Percentiles rank a stretch among this genome's conserved stretches.
These are phyloP conservation scores for Diloba caeruleocephala DNA, from an alignment of 2,888 invertebrate genomes.

Conservation along the genomic window DNA sequence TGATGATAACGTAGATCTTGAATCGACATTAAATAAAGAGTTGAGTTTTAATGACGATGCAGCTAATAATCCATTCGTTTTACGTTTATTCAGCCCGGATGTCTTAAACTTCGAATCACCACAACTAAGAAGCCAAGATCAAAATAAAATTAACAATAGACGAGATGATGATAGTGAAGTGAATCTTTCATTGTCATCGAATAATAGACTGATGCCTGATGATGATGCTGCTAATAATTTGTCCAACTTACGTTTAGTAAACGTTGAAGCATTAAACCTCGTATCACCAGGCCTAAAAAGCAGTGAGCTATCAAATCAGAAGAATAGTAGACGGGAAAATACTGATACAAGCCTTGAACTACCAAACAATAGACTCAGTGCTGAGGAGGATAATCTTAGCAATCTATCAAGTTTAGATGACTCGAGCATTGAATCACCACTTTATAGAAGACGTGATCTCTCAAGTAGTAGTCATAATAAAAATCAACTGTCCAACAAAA, in stretches of 20 bases:
- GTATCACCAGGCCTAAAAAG: slow-evolving; percentile 11
- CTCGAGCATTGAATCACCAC: slow-evolving; percentile 1
- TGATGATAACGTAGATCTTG: background rate
- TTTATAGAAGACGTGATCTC: background rate
- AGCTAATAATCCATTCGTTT: background rate
- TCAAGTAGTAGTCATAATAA: background rate
- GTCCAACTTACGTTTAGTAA: slow-evolving; percentile 5
- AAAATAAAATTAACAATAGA: slow-evolving; percentile 1
- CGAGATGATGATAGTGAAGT: background rate
- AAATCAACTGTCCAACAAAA: background rate
- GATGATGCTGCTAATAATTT: slow-evolving; percentile 8
- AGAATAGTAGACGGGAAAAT: background rate
- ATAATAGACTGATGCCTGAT: slow-evolving; percentile 11
- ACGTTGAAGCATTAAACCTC: slow-evolving; percentile 5
- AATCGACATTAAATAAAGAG: background rate
- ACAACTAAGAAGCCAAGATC: slow-evolving; percentile 1
- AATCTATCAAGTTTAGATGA: slow-evolving; percentile 3
- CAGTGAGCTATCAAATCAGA: background rate
- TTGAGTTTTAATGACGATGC: background rate
- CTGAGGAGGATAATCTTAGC: background rate
- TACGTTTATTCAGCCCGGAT: slow-evolving; percentile 2
- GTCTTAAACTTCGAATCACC: slow-evolving; percentile 3
- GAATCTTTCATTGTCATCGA: slow-evolving; percentile 5
- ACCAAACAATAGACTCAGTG: background rate
- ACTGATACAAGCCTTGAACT: background rate